Percentiles rank a stretch among this genome's conserved stretches.
Conservation (phyloP, 2,113 vertebrate species). For the Elachura formosa region DNA sequence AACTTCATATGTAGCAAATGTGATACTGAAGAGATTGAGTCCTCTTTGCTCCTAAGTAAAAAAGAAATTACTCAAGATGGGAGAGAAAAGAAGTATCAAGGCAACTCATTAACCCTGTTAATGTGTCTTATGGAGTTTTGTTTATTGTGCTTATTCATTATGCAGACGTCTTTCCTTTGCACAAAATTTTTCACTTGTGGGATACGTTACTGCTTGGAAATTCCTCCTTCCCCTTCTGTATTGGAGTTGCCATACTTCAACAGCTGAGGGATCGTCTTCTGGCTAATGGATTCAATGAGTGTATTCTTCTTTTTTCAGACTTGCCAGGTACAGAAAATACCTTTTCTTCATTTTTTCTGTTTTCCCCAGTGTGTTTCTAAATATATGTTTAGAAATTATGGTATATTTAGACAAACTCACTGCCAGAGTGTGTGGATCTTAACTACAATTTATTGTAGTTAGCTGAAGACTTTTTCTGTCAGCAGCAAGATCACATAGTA, state of each 20-base stretch:
- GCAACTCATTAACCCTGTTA: background rate
- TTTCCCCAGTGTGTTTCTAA: background rate
- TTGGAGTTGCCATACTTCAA: slow-evolving; percentile 94
- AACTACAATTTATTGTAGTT: background rate
- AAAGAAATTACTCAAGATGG: background rate
- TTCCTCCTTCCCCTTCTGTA: slow-evolving; percentile 96
- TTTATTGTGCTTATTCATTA: background rate
- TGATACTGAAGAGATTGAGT: background rate
- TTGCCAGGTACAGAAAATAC: slow-evolving; percentile 82
- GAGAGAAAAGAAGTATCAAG: background rate
- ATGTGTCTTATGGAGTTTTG: background rate
- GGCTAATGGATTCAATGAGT: slow-evolving; percentile 98
- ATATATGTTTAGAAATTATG: background rate
- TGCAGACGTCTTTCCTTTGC: slow-evolving; percentile 94
- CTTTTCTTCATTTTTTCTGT: background rate
- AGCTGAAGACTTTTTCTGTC: background rate
- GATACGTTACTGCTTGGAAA: slow-evolving; percentile 94
- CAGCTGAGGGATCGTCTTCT: slow-evolving; percentile 91
- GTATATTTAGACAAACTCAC: background rate
- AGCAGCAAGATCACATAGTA: background rate
- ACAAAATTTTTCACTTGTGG: slow-evolving; percentile 99
- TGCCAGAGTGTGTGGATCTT: background rate
- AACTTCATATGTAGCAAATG: background rate
- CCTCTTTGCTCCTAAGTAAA: background rate
- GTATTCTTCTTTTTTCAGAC: slow-evolving; percentile 98